Evolutionary conservation across 92 coral and sea anemone species (phyloP).

Genomic region (Phenganax marumi): DNA sequence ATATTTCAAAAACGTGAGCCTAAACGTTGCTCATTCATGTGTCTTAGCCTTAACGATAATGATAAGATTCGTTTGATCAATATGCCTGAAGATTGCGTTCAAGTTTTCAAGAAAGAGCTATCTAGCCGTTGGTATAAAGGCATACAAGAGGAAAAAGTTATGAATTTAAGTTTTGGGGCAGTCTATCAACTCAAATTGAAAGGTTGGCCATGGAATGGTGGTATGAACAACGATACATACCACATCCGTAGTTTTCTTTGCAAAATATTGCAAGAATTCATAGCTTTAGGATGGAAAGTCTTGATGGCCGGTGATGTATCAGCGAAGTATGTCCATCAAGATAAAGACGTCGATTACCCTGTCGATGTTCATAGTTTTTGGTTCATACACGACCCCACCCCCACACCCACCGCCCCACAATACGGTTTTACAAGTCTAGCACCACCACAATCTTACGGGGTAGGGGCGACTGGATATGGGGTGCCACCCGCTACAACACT

Average conservation of each 20-base stretch:
- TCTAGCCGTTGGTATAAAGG: constrained; percentile 58
- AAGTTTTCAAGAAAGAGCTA: constrained; percentile 47
- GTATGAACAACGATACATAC: constrained; percentile 12
- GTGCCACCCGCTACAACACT: neutral
- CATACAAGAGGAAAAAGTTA: constrained; percentile 41
- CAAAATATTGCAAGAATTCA: constrained; percentile 51
- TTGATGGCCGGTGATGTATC: constrained; percentile 59
- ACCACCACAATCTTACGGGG: neutral
- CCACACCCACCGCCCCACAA: neutral
- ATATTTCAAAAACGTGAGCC: constrained; percentile 62
- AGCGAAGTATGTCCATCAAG: constrained; percentile 59
- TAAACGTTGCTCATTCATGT: constrained; percentile 58
- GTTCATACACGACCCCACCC: neutral
- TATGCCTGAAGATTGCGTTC: constrained; percentile 52
- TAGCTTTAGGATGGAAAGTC: constrained; percentile 49
- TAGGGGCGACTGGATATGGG: neutral
- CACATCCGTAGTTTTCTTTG: constrained; percentile 57
- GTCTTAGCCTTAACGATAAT: constrained; percentile 58
- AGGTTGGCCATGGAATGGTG: constrained; percentile 62
- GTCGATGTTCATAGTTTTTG: constrained; percentile 14
- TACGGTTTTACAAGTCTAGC: neutral
- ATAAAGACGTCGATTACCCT: constrained; percentile 33
- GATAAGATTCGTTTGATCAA: constrained; percentile 64
- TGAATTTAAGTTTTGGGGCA: constrained; percentile 40
- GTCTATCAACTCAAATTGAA: constrained; percentile 48